Conservation (phyloP, 1,140 invertebrate species). For the Cotesia vestalis region DNA sequence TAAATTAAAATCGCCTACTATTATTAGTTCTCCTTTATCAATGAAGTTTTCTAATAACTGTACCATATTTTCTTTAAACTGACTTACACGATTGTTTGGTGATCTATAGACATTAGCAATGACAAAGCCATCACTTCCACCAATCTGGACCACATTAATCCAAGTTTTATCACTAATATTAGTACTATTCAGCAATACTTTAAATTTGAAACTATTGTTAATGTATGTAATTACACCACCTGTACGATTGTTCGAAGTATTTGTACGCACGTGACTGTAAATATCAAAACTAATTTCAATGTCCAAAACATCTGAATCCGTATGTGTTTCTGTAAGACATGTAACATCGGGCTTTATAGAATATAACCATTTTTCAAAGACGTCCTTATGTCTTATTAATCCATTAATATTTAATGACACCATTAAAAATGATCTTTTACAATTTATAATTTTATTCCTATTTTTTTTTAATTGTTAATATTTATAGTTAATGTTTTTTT, state of each 20-base stretch:
- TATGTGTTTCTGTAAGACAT: constrained; percentile 29
- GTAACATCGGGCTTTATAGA: constrained; percentile 9
- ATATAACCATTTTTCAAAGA: constrained; percentile 12
- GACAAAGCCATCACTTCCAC: not conserved
- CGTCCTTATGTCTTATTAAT: constrained; percentile 24
- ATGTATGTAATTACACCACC: constrained; percentile 25
- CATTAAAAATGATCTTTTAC: not conserved
- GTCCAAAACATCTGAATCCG: not conserved
- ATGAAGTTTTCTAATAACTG: constrained; percentile 14
- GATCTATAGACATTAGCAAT: constrained; percentile 23
- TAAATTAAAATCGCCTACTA: constrained; percentile 32
- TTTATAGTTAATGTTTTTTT: constrained; percentile 10
- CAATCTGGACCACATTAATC: constrained; percentile 4
- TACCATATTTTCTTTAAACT: constrained; percentile 22
- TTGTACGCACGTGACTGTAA: not conserved
- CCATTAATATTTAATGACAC: constrained; percentile 26
- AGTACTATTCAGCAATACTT: not conserved
- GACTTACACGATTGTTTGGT: constrained; percentile 14
- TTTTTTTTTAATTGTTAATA: too few relatives aligned
- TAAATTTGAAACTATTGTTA: not conserved
- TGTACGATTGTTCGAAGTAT: constrained; percentile 18
- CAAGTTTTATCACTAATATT: not conserved
- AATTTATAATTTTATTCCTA: too few relatives aligned
- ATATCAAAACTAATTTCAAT: constrained; percentile 17
- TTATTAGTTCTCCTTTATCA: constrained; percentile 18